Conservation (phyloP, 2,888 invertebrate genomes). For the Watsonalla cultraria region DNA sequence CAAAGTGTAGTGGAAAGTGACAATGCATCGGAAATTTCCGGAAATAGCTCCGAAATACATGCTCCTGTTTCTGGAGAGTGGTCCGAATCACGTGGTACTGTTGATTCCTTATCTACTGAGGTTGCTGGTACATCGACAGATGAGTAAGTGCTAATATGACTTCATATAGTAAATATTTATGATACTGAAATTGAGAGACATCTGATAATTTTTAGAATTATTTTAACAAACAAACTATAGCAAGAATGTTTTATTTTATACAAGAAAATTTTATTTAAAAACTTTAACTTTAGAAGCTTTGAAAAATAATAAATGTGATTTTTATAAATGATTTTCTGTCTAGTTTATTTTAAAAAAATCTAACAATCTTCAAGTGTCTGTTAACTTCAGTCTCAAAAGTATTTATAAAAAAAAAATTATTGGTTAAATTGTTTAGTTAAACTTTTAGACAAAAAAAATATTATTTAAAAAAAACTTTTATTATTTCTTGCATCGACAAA, state of each 20-base stretch:
- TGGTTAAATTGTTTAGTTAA: background rate
- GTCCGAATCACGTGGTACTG: slow-evolving; percentile 10
- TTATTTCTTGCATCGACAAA: slow-evolving; percentile 2
- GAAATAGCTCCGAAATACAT: slow-evolving; percentile 15
- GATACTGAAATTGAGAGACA: slow-evolving; percentile 6
- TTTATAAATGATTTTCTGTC: slow-evolving; percentile 8
- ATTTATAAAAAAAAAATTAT: background rate
- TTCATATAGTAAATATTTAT: slow-evolving; percentile 13
- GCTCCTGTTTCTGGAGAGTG: slow-evolving; percentile 13
- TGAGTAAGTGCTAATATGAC: slow-evolving; percentile 16
- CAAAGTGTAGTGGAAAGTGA: slow-evolving; percentile 16
- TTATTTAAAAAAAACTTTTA: background rate
- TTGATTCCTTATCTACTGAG: slow-evolving; percentile 7
- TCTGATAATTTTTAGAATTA: slow-evolving; percentile 13
- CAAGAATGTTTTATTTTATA: background rate
- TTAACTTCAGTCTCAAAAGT: slow-evolving; percentile 1
- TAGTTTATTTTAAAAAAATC: slow-evolving; percentile 1
- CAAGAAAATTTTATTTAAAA: slow-evolving; percentile 4
- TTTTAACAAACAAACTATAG: slow-evolving; percentile 4
- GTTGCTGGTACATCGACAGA: slow-evolving; percentile 16
- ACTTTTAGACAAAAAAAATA: slow-evolving; percentile 3
- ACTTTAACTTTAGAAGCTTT: slow-evolving; percentile 7
- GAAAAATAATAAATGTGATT: slow-evolving; percentile 10
- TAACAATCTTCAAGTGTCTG: slow-evolving; percentile 1
- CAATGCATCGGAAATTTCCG: slow-evolving; percentile 15